Conservation (phyloP, 1,140 invertebrate species). For the Brachionus rubens region DNA sequence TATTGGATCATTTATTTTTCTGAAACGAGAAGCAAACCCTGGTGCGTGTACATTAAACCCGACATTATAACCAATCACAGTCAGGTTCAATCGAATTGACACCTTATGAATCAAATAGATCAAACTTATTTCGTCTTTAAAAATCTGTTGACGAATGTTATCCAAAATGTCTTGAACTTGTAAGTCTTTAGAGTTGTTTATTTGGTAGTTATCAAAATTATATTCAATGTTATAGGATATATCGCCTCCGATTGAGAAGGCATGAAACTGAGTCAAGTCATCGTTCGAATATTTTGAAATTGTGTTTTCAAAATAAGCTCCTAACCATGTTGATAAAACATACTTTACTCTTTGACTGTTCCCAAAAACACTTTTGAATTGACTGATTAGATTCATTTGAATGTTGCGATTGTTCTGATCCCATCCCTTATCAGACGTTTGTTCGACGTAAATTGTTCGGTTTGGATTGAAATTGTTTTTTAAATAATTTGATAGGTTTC, state of each 20-base stretch:
- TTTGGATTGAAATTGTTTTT: conserved; percentile 49
- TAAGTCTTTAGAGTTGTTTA: background rate
- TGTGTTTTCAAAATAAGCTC: conserved; percentile 5
- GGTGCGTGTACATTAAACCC: conserved; percentile 27
- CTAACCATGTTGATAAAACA: conserved; percentile 22
- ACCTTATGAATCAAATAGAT: background rate
- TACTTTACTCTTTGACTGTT: conserved; percentile 17
- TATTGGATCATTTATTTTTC: background rate
- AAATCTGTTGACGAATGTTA: background rate
- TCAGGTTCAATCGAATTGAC: background rate
- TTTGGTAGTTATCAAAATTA: background rate
- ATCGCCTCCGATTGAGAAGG: background rate
- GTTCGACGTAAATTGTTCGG: conserved; percentile 48
- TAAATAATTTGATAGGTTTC: conserved; percentile 48
- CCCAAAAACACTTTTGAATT: background rate
- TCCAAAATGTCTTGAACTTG: background rate
- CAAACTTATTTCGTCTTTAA: background rate
- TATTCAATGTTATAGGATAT: conserved; percentile 5
- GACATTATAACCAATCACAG: conserved; percentile 8
- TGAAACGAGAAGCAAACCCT: background rate
- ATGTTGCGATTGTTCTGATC: background rate
- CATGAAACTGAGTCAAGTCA: conserved; percentile 1
- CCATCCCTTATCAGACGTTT: conserved; percentile 5
- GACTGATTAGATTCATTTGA: conserved; percentile 20
- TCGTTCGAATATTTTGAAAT: background rate